phyloP scores from a whole-genome alignment of 2,797 vertebrate species.

The Etheostoma nigrum region DNA sequence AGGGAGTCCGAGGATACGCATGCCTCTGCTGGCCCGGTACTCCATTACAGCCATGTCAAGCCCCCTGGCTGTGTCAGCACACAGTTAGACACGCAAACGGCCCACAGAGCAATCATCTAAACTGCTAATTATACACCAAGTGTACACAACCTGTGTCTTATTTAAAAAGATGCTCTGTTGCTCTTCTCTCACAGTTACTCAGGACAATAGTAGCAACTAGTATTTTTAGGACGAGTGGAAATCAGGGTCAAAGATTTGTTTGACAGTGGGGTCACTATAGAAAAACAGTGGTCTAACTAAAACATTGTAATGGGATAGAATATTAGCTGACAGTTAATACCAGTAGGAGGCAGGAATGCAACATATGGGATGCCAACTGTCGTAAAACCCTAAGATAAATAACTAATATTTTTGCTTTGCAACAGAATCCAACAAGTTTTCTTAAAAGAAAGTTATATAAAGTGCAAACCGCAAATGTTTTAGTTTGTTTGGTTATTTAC shows the following conservation, averaged over 20 bases:
- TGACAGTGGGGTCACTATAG: too few relatives aligned
- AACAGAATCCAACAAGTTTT: background rate
- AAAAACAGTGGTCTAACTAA: too few relatives aligned
- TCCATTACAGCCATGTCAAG: background rate
- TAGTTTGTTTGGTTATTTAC: background rate
- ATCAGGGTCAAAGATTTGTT: too few relatives aligned
- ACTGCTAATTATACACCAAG: background rate
- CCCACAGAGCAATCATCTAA: background rate
- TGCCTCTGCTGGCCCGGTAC: slow-evolving; percentile 95
- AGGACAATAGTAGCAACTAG: background rate
- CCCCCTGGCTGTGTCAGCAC: too few relatives aligned
- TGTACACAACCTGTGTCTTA: background rate
- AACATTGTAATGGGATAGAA: too few relatives aligned
- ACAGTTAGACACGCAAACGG: background rate
- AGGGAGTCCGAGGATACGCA: slow-evolving; percentile 87
- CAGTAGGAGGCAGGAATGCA: too few relatives aligned
- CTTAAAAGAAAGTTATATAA: background rate
- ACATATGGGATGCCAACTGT: too few relatives aligned
- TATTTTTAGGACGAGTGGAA: too few relatives aligned
- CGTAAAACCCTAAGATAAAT: too few relatives aligned
- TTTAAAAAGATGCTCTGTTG: background rate
- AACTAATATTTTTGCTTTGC: too few relatives aligned
- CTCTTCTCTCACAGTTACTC: background rate
- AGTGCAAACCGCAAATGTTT: background rate
- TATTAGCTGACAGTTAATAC: too few relatives aligned